Conservation (phyloP, 37 sponge, comb jelly and placozoan genomes). For the Eunapius fragilis region DNA sequence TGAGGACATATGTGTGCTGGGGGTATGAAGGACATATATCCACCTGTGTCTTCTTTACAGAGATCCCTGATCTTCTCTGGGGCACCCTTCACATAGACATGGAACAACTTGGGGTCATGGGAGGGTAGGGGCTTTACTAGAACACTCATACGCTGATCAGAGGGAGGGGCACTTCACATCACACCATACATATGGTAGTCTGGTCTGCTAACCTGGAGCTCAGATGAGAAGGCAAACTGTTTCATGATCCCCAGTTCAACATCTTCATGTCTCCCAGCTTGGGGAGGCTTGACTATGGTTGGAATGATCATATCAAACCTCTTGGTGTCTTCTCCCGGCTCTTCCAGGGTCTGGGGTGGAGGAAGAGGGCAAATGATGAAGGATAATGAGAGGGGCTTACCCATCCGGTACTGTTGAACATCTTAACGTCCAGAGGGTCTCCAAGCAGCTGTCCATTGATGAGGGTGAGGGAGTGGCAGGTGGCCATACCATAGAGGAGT, state of each 20-base stretch:
- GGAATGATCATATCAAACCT: constrained; percentile 62
- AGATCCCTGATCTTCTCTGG: constrained; percentile 85
- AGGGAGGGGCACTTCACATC: neutral
- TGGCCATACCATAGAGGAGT: constrained; percentile 76
- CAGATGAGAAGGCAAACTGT: constrained; percentile 87
- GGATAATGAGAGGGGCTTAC: constrained; percentile 26
- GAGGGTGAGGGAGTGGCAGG: constrained; percentile 82
- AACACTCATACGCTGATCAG: constrained; percentile 75
- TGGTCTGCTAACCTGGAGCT: constrained; percentile 46
- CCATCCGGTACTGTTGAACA: constrained; percentile 89
- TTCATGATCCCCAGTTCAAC: constrained; percentile 65
- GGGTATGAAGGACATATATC: neutral
- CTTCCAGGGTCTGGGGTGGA: neutral
- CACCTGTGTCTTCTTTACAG: constrained; percentile 49
- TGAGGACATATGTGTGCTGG: too few species aligned
- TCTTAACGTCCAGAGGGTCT: constrained; percentile 92
- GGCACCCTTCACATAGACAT: constrained; percentile 85
- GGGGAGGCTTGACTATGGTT: constrained; percentile 49
- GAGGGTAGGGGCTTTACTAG: constrained; percentile 54
- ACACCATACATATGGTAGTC: constrained; percentile 4
- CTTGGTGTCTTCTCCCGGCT: constrained; percentile 43
- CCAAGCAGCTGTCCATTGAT: constrained; percentile 79
- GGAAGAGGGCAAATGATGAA: neutral
- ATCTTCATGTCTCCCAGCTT: neutral
- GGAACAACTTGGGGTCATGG: constrained; percentile 34